Evolutionary conservation across 2,888 invertebrate species (phyloP), one percentile per base, ranked within the genome.

Genomic region (Epicampocera succincta): DNA sequence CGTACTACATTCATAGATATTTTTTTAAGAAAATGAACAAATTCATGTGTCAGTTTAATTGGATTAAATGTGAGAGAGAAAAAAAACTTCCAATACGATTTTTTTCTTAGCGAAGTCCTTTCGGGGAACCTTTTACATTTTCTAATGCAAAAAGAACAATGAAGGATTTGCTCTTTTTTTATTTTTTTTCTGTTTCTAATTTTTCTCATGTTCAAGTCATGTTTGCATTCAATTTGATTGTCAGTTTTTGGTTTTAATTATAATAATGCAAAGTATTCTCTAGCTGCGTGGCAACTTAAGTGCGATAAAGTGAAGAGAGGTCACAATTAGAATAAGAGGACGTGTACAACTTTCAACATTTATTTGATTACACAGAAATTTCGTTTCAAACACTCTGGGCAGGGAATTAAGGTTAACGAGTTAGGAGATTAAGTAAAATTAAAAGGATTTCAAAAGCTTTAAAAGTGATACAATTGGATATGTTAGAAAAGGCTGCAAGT

Each of bases 161-260:
- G 11, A 13, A 44, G 52, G 19, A 61, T 61, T 61, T 33, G 17
- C 8, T 63, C 44, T 44, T 44, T 73, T 17, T 8, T 8, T 21
- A 29, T 12, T 19, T 19, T 40, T 58, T 15, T n/a, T 52, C 29
- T 38, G n/a, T n/a, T 40, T 15, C n/a, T 13, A 13, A 25, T 77
- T 58, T 66, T 72, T 38, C 21, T 13, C 46, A 52, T 63, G 78
- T 66, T 72, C 3, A 33, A 66, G 72, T 72, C 78, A 78, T 72
- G 78, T 60, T 69, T 80, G 68, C 46, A 50, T 69, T 58, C 73
- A 63, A 69, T 69, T 69, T 73, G 56, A 73, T 69, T 69, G 81
- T 77, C 81, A 82, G 77, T 82, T 82, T 63, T 82, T 65, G 66
- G 69, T 74, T 77, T 68, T 77, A 82, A 82, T 82, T 74, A 81